phyloP scores from a whole-genome alignment of 2,113 vertebrate genomes.

The Trochalopteron elliotii region DNA sequence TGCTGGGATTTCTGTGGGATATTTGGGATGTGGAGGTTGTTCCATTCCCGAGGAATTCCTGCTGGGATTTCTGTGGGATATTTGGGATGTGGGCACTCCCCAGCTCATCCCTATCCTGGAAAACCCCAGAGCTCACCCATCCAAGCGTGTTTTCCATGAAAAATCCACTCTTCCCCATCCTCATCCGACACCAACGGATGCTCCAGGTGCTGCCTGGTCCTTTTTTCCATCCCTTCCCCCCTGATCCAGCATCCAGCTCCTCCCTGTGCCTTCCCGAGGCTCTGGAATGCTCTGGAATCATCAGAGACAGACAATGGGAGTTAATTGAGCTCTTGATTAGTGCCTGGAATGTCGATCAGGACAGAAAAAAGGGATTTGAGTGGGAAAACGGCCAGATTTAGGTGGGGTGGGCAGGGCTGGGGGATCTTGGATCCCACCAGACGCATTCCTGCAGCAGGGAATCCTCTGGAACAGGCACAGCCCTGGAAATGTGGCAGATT shows the following conservation, averaged over 20 bases:
- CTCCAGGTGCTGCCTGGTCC: background rate
- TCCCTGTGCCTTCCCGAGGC: background rate
- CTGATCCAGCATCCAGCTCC: rapidly evolving
- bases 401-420: background rate
- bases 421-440: background rate
- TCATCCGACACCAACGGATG: rapidly evolving
- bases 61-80: rapidly evolving
- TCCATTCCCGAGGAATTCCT: no score
- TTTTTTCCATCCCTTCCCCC: background rate
- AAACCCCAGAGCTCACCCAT: rapidly evolving
- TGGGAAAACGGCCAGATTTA: rapidly evolving
- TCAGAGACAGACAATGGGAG: background rate
- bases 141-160: background rate
- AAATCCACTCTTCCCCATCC: rapidly evolving
- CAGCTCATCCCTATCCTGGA: background rate
- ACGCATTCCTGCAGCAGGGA: rapidly evolving
- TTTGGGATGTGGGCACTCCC: background rate
- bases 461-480: rapidly evolving
- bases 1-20: rapidly evolving
- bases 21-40: no score
- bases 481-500: rapidly evolving
- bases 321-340: background rate
- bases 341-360: background rate
- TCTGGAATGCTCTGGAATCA: background rate
- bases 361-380: background rate